Base-by-base conservation (phyloP, 1,140 invertebrate genomes). In the Lepidurus couesii region DNA sequence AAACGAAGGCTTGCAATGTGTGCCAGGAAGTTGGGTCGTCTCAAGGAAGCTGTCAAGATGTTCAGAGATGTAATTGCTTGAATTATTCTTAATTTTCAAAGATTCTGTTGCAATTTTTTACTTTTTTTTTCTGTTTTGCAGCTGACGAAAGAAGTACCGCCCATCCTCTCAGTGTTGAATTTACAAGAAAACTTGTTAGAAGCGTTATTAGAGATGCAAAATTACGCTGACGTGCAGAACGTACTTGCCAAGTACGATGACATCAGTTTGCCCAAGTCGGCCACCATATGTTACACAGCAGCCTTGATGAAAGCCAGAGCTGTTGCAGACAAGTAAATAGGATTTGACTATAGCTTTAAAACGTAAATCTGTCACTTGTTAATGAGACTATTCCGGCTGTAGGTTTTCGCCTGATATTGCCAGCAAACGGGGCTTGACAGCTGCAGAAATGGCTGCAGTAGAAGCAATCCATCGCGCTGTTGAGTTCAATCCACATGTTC, bases 101-200 rank as follows among this genome's bases (percentile, higher is more conserved):
- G 21, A 11, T 75, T 6, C 2, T 26, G 53, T 45, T 42, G 16
- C 75, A 13, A 24, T 75, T 65, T 77, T 24, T 1, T 1, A 11
- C 43, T 45, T 4, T 78, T 45, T 45, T 47, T 82, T 81, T 80
- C 74, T 78, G 80, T 73, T 73, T 86, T 86, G 74, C 84, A 91
- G 90, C 86, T 98, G 74, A 96, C 96, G 34, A 98, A 98, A 88
- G 97, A 99, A 88, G 95, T 97, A 82, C 93, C 94, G 77, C 93
- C 94, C n/a, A 95, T 97, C 82, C 93, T 98, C 91, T 96, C 95
- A 86, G 92, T 97, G 47, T 89, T 98, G 79, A 96, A 97, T 84
- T 95, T 98, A 77, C 97, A 98, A 85, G 97, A 99, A 87, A 99
- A 99, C 88, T 87, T 99, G 73, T 95, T 99, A 83, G 97, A 99